phyloP scores from a whole-genome alignment of 2,113 vertebrate genomes.

The Oxyura jamaicensis region DNA sequence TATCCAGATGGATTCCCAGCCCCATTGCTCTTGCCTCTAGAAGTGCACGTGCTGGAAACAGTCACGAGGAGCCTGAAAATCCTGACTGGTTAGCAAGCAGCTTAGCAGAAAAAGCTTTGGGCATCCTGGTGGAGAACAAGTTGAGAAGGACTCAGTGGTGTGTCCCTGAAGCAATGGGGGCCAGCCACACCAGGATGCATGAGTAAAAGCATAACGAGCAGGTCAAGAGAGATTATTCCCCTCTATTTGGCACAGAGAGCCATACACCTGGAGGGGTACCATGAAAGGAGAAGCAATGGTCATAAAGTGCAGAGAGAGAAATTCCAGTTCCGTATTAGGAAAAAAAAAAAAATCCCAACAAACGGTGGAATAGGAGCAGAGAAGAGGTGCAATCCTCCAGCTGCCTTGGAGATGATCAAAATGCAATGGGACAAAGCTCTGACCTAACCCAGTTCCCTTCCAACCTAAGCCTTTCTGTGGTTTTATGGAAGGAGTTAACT shows the following conservation, averaged over 20 bases:
- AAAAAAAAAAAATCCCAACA: not conserved
- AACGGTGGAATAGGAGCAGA: not conserved
- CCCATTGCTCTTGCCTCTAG: not conserved
- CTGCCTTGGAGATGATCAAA: not conserved
- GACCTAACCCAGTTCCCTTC: not conserved
- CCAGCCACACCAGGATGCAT: fast-evolving
- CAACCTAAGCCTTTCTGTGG: not conserved
- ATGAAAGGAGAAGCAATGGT: not conserved
- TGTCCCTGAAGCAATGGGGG: not conserved
- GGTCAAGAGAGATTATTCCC: not conserved
- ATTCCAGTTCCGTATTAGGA: not conserved
- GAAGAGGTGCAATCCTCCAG: not conserved
- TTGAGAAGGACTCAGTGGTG: not conserved
- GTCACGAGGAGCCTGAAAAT: not conserved
- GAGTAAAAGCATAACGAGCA: not conserved
- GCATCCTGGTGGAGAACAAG: not conserved
- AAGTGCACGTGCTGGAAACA: not conserved
- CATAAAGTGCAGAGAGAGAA: not conserved
- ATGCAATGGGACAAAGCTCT: not conserved
- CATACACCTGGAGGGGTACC: not conserved
- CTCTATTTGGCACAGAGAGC: not conserved
- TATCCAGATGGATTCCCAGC: not conserved
- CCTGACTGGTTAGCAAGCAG: not conserved
- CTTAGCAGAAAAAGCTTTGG: not conserved
- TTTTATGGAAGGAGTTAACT: not conserved